Evolutionary conservation across 2,113 vertebrate species (phyloP).

Genomic region (Argyrosomus japonicus): DNA sequence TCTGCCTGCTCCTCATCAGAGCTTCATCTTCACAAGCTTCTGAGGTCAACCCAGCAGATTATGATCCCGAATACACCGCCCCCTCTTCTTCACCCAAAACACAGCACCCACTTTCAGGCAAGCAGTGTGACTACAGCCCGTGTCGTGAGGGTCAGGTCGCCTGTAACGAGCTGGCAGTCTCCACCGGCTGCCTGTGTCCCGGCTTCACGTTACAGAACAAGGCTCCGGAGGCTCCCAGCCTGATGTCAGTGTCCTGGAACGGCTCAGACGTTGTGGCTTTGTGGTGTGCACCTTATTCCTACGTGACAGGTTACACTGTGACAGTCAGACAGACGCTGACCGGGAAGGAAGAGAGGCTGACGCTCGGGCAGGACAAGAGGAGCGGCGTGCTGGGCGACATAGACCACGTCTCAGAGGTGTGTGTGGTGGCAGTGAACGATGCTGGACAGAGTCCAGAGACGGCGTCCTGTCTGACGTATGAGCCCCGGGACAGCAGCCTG

Average conservation of each 20-base stretch:
- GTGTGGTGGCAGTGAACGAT: constrained; percentile 76
- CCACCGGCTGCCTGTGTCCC: constrained; percentile 72
- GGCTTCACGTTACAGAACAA: constrained; percentile 40
- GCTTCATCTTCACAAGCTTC: background rate
- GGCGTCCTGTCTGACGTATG: constrained; percentile 67
- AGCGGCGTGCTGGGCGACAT: constrained; percentile 46
- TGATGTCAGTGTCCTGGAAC: constrained; percentile 53
- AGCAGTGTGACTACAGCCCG: constrained; percentile 68
- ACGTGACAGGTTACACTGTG: constrained; percentile 68
- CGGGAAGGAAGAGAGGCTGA: constrained; percentile 19
- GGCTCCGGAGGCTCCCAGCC: constrained; percentile 56
- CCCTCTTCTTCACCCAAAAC: accelerated
- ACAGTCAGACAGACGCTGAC: constrained; percentile 27
- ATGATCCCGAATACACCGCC: accelerated
- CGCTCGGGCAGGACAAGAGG: background rate
- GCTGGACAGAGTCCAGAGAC: constrained; percentile 39
- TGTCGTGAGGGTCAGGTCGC: constrained; percentile 72
- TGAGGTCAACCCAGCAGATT: too few species aligned
- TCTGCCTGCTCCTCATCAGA: constrained; percentile 62
- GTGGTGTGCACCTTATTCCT: constrained; percentile 83
- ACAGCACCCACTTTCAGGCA: too few species aligned
- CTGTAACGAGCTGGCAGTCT: constrained; percentile 37
- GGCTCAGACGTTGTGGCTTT: constrained; percentile 63
- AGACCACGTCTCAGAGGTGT: constrained; percentile 61
- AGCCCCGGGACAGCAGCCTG: constrained; percentile 33